Percentiles rank a stretch among this genome's conserved stretches.
Evolutionary conservation across 2,113 vertebrate genomes (phyloP).

Genomic region (Entelurus aequoreus): DNA sequence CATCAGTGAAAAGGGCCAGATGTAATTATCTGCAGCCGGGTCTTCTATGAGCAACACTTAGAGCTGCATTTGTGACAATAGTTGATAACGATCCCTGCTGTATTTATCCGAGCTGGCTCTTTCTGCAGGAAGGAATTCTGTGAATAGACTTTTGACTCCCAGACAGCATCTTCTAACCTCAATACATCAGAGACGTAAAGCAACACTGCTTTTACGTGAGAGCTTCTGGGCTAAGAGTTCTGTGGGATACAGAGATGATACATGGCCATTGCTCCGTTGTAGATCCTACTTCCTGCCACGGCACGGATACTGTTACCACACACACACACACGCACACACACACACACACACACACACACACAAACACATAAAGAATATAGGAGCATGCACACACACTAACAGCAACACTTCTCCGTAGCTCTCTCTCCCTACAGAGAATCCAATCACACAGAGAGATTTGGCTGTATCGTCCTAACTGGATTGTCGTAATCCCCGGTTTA

Average conservation of each 20-base stretch:
- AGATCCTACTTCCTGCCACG: conserved; percentile 33
- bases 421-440: conserved; percentile 52
- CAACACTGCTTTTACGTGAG: conserved; percentile 60
- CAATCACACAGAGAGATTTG: conserved; percentile 68
- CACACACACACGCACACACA: conserved; percentile 23
- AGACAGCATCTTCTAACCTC: conserved; percentile 55
- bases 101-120: conserved; percentile 45
- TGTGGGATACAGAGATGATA: conserved; percentile 53
- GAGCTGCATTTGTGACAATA: conserved; percentile 37
- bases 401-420: conserved; percentile 28
- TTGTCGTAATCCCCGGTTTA: conserved; percentile 68
- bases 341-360: conserved; percentile 24
- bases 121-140: conserved; percentile 39
- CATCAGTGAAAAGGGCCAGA: conserved; percentile 41
- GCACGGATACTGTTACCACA: conserved; percentile 19
- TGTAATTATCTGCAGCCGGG: conserved; percentile 34
- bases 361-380: conserved; percentile 11
- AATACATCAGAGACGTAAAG: conserved; percentile 56
- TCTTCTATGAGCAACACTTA: conserved; percentile 32
- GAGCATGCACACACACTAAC: conserved; percentile 6
- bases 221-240: conserved; percentile 37
- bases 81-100: conserved; percentile 44
- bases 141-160: conserved; percentile 48
- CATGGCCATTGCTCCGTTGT: conserved; percentile 42
- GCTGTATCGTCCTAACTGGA: conserved; percentile 70